These are phyloP conservation scores for Neostethus bicornis DNA, from an alignment of 2,797 vertebrate genomes.

Conservation along the genomic window DNA sequence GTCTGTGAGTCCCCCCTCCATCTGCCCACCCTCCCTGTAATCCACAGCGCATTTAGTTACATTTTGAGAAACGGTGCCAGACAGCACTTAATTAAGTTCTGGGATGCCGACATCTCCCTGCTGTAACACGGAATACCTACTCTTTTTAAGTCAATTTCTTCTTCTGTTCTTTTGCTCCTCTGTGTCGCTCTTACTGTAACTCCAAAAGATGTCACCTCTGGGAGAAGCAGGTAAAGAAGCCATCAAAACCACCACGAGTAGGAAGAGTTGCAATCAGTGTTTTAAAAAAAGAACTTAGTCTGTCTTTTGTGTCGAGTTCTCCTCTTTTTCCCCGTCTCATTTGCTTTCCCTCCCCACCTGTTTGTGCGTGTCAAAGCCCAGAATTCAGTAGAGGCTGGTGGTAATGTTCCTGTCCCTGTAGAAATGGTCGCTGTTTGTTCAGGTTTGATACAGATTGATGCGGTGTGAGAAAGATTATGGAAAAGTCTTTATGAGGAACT, in stretches of 20 bases:
- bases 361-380: constrained; percentile 35
- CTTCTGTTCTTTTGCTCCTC: constrained; percentile 62
- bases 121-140: constrained; percentile 63
- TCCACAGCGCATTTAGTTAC: constrained; percentile 59
- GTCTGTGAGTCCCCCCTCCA: constrained; percentile 43
- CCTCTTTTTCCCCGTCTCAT: constrained; percentile 45
- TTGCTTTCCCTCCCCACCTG: constrained; percentile 40
- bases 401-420: constrained; percentile 69
- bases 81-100: constrained; percentile 75
- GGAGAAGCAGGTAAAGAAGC: constrained; percentile 79
- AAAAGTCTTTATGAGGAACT: constrained; percentile 71
- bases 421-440: constrained; percentile 75
- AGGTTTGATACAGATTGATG: constrained; percentile 77
- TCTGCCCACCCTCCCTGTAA: constrained; percentile 48
- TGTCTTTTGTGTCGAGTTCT: constrained; percentile 54
- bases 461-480: constrained; percentile 60
- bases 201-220: constrained; percentile 69
- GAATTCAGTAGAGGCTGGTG: constrained; percentile 67
- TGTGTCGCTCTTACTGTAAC: constrained; percentile 56
- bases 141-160: constrained; percentile 70
- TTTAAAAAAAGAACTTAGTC: constrained; percentile 27
- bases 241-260: constrained; percentile 71
- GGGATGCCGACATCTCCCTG: constrained; percentile 62
- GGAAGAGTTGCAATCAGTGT: constrained; percentile 71
- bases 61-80: constrained; percentile 64